Evolutionary conservation across 2,113 vertebrate species (phyloP), one percentile per base, ranked within the genome.

Genomic region (Paralichthys olivaceus): DNA sequence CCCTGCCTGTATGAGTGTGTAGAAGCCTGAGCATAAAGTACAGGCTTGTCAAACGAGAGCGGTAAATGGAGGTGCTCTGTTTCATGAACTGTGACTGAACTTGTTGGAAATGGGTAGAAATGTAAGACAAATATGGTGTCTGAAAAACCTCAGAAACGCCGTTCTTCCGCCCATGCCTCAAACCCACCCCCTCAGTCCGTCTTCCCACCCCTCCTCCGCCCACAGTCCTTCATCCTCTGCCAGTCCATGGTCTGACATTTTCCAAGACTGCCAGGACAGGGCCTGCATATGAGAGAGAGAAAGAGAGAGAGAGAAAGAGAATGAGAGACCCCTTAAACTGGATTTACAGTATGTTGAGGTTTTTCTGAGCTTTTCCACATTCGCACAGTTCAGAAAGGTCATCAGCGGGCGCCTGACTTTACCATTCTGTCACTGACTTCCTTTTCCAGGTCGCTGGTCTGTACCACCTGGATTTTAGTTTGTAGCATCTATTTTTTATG

Each of bases 11-110:
- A 40, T 49, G 43, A 5, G 43, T 40, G 64, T 63, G 43, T 61
- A 37, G 11, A 23, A 40, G 40, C 26, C 17, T 1, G 2, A 20
- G 58, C 70, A 79, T 80, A 63, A 87, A 86, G 81, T 59, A 32
- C 26, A 0, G 28, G 70, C 70, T 69, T 88, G 80, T 86, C 81
- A 81, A 43, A 73, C 45, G 66, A 72, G 49, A 53, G 56, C 15
- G 34, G 71, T 84, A 81, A 90, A 90, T 66, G 72, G 81, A 86
- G 79, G 75, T 81, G 68, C 81, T 83, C 79, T 87, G 88, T 87
- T 88, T 87, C 79, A 76, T 92, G 89, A 92, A 91, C 91, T 90
- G 68, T 67, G 86, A 82, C 84, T 92, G 90, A 91, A 89, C 93
- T 86, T 84, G 84, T 85, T 85, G 23, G 65, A 86, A 91, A 89